These are phyloP conservation scores for Silurus asotus DNA, from an alignment of 2,113 vertebrate species.

Conservation along the genomic window DNA sequence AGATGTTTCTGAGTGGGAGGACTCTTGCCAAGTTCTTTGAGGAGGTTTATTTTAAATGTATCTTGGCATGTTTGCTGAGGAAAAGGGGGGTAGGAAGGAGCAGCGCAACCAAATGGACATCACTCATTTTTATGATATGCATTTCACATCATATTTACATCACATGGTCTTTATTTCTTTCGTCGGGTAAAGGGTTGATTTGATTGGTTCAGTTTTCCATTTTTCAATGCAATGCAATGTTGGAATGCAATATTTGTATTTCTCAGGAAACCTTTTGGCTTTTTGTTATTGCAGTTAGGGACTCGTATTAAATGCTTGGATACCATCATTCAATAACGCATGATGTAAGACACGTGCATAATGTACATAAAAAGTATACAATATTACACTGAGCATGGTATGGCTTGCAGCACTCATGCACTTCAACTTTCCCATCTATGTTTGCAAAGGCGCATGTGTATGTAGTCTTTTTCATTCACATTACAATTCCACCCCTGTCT, in stretches of 20 bases:
- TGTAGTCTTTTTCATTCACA: too few relatives aligned
- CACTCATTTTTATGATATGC: conserved; percentile 68
- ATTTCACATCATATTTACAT: conserved; percentile 25
- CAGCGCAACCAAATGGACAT: conserved; percentile 56
- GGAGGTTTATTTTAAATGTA: conserved; percentile 63
- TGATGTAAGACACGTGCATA: too few relatives aligned
- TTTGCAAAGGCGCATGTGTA: too few relatives aligned
- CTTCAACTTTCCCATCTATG: too few relatives aligned
- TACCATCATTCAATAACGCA: too few relatives aligned
- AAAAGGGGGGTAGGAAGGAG: conserved; percentile 43
- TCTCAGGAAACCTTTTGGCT: background rate
- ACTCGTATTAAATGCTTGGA: too few relatives aligned
- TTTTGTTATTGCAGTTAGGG: too few relatives aligned
- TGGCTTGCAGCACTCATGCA: too few relatives aligned
- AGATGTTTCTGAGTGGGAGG: conserved; percentile 57
- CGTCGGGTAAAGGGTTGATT: background rate
- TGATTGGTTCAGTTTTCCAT: background rate
- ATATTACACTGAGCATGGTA: too few relatives aligned
- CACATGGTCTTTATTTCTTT: conserved; percentile 43
- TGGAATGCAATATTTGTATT: background rate
- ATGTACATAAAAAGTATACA: too few relatives aligned
- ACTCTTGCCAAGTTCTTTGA: conserved; percentile 56
- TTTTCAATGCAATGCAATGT: background rate
- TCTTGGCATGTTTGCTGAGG: conserved; percentile 52
- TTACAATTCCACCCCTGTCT: too few relatives aligned